Conservation (phyloP, 2,113 vertebrate species). For the Actenoides hombroni region DNA sequence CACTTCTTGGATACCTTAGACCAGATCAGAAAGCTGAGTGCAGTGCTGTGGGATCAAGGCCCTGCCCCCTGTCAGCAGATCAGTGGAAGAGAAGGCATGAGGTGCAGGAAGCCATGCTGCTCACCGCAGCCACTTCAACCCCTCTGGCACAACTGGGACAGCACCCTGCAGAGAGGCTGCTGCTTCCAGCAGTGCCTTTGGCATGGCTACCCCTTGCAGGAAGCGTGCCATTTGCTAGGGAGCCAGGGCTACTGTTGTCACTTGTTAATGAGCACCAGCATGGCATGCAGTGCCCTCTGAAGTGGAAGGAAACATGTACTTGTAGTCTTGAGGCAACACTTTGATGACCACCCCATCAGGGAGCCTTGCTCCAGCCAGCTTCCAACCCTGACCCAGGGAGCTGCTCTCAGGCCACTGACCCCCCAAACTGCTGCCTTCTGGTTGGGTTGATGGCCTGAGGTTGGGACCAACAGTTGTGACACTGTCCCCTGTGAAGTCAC, state of each 20-base stretch:
- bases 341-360: not conserved
- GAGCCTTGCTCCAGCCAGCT: not conserved
- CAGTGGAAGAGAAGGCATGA: not conserved
- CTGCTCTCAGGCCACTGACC: not conserved
- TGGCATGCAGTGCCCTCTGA: not conserved
- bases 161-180: not conserved
- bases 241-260: conserved; percentile 23
- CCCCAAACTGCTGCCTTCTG: not conserved
- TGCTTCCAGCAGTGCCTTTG: not conserved
- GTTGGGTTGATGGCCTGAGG: rapidly evolving
- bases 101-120: not conserved
- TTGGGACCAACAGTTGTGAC: not conserved
- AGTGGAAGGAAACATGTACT: not conserved
- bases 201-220: not conserved
- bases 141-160: not conserved
- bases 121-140: not conserved
- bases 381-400: not conserved
- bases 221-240: not conserved
- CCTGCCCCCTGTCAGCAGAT: not conserved
- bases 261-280: not conserved
- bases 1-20: not conserved
- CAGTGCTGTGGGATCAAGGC: not conserved
- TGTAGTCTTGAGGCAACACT: not conserved
- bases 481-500: not conserved
- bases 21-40: not conserved